Conservation (phyloP, 2,888 invertebrate genomes). For the Periphyllus acericola region DNA sequence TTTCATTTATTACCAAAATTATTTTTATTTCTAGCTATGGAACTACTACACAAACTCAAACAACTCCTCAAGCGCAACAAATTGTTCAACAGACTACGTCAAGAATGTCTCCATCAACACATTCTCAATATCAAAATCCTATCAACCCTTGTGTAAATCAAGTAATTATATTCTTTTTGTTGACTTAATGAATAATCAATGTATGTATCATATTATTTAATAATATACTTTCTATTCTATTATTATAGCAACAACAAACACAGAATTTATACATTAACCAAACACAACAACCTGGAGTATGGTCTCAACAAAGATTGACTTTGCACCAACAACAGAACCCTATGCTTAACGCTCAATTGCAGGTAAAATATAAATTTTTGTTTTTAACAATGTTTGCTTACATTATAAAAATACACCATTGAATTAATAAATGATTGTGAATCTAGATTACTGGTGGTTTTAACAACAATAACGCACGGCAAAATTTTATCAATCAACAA, state of each 20-base stretch:
- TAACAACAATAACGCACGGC: slow-evolving; percentile 35
- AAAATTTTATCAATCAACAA: slow-evolving; percentile 55
- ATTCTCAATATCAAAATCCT: slow-evolving; percentile 69
- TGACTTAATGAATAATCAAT: too few species aligned
- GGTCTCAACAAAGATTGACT: slow-evolving; percentile 70
- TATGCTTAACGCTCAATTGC: slow-evolving; percentile 87
- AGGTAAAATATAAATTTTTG: slow-evolving; percentile 70
- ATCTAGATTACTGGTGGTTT: slow-evolving; percentile 45
- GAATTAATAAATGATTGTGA: neutral
- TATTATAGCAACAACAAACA: slow-evolving; percentile 68
- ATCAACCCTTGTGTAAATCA: slow-evolving; percentile 72
- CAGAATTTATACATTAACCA: slow-evolving; percentile 66
- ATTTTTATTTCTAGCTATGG: slow-evolving; percentile 44
- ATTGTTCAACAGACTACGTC: slow-evolving; percentile 65
- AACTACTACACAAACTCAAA: slow-evolving; percentile 38
- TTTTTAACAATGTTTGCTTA: neutral
- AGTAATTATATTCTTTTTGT: slow-evolving; percentile 65
- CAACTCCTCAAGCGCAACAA: slow-evolving; percentile 41
- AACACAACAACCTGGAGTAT: slow-evolving; percentile 69
- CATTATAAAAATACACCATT: neutral
- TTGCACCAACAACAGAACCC: slow-evolving; percentile 85
- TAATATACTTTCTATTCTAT: neutral
- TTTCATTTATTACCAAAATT: neutral
- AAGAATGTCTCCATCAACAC: slow-evolving; percentile 72
- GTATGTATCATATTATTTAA: neutral